Base-by-base conservation (phyloP, 2,888 invertebrate species). In the Arctia plantaginis region DNA sequence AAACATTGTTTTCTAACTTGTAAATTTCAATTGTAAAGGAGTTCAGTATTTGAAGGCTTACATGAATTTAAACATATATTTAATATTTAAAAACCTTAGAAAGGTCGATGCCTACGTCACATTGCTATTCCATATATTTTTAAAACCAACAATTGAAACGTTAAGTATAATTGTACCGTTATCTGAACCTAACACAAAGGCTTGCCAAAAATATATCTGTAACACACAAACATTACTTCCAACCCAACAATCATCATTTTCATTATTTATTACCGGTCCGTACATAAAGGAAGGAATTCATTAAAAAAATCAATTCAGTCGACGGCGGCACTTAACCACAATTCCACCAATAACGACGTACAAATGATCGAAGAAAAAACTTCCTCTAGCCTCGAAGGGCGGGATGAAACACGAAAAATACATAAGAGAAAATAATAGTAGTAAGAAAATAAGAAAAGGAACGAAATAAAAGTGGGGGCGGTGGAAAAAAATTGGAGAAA, bases 361-460 rank as follows among this genome's bases (percentile, higher is more conserved):
- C 92, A 93, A 87, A 94, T 93, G 93, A 94, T 93, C 90, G 93
- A 90, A 92, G 92, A 90, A 92, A 93, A 92, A 92, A 91, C 90
- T 90, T 90, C 88, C 85, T 84, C 82, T 86, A 86, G 88, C 86
- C 86, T 83, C 82, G 86, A 85, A 85, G 87, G 87, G 89, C 87
- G 90, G 90, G 90, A 92, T 91, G 93, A 92, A 93, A 94, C 93
- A 93, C 93, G 92, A 93, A 92, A 94, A 94, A 94, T 94, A 95
- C 93, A 94, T 94, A 94, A 93, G 91, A 94, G 92, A 93, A 94
- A 94, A 94, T 94, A 94, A 94, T 95, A 95, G 91, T 93, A 93
- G 93, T 92, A 92, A 90, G 92, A 93, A 93, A 94, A 93, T 92
- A 93, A 84, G 80, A 82, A 93, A 93, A 92, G 91, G 91, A 92